These are phyloP conservation scores for Opisthocomus hoazin DNA, from an alignment of 2,113 vertebrate species.

Conservation along the genomic window DNA sequence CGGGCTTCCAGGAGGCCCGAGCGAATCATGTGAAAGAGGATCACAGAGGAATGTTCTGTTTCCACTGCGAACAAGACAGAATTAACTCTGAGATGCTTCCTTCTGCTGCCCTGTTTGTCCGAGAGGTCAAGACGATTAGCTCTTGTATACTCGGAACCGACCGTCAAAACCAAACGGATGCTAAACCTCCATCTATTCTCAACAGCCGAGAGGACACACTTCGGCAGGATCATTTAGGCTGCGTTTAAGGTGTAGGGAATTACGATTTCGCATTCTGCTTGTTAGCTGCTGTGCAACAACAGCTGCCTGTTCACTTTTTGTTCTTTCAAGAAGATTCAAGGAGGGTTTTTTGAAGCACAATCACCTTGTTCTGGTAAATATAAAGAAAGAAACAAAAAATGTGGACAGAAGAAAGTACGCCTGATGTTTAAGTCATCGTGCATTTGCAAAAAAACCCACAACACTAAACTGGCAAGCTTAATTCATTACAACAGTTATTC, in stretches of 20 bases:
- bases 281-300: not conserved
- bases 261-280: not conserved
- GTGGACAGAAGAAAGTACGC: constrained; percentile 18
- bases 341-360: not conserved
- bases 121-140: constrained; percentile 83
- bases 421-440: constrained; percentile 20
- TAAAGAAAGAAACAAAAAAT: not conserved
- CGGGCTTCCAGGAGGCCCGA: constrained; percentile 73
- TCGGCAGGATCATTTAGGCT: constrained; percentile 1
- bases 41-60: constrained; percentile 84
- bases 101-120: constrained; percentile 72
- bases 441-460: not conserved
- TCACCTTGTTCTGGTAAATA: not conserved
- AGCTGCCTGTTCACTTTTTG: constrained; percentile 4
- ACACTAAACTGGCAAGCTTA: constrained; percentile 37
- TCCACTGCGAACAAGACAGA: constrained; percentile 79
- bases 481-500: constrained; percentile 67
- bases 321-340: not conserved
- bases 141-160: constrained; percentile 50
- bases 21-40: constrained; percentile 80
- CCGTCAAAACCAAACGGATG: constrained; percentile 70
- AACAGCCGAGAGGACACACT: constrained; percentile 31
- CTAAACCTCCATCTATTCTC: constrained; percentile 56
- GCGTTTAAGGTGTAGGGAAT: not conserved
- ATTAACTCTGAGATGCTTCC: constrained; percentile 82